phyloP scores from a whole-genome alignment of 1,140 invertebrate genomes.

The Cotesia typhae region DNA sequence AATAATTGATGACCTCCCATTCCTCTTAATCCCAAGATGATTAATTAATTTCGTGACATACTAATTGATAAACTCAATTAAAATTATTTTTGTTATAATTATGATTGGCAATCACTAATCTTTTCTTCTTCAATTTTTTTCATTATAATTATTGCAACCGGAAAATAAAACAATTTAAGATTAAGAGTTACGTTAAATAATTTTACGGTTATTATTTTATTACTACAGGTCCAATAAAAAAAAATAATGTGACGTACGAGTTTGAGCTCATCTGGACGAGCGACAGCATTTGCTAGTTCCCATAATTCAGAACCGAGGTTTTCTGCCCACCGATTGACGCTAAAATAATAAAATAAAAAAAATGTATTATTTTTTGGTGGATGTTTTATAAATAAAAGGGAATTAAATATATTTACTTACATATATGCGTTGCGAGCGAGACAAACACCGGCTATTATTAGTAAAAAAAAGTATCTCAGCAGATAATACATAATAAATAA shows the following conservation, averaged over 20 bases:
- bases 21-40: no score
- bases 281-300: conserved; percentile 69
- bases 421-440: conserved; percentile 48
- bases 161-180: no score
- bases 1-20: no score
- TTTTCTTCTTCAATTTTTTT: no score
- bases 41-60: no score
- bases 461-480: conserved; percentile 41
- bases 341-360: conserved; percentile 45
- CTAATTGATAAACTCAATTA: no score
- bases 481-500: conserved; percentile 28
- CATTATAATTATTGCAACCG: no score
- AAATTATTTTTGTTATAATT: no score
- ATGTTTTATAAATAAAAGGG: neutral
- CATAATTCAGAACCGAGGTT: conserved; percentile 71
- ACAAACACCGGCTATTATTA: conserved; percentile 40
- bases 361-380: neutral
- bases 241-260: conserved; percentile 56
- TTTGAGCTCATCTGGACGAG: conserved; percentile 70
- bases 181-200: no score
- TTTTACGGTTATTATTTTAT: no score
- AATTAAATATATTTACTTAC: conserved; percentile 44
- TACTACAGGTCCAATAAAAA: conserved; percentile 20
- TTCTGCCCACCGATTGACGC: conserved; percentile 70
- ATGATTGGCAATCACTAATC: no score